These are phyloP conservation scores for Polydrusus tereticollis DNA, from an alignment of 2,888 invertebrate genomes.

Conservation along the genomic window DNA sequence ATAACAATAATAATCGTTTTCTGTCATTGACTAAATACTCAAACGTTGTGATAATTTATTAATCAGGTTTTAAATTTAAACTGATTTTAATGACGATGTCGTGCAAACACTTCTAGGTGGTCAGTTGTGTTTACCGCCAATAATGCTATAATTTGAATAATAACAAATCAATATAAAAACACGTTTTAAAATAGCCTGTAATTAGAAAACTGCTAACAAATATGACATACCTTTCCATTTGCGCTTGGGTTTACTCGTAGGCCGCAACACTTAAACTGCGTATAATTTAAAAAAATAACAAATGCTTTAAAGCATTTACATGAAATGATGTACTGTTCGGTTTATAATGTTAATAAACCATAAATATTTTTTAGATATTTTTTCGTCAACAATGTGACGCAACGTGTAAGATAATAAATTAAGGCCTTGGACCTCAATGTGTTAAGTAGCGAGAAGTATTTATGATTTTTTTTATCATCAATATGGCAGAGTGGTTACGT, in stretches of 20 bases:
- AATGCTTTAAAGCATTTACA: slow-evolving; percentile 5
- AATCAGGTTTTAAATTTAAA: too few relatives aligned
- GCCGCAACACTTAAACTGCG: slow-evolving; percentile 33
- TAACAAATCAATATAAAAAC: slow-evolving; percentile 1
- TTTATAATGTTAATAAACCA: slow-evolving; percentile 16
- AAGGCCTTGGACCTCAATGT: slow-evolving; percentile 28
- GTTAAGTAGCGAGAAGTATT: slow-evolving; percentile 20
- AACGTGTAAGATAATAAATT: slow-evolving; percentile 21
- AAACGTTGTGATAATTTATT: too few relatives aligned
- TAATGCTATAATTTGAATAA: not conserved
- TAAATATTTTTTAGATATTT: slow-evolving; percentile 20
- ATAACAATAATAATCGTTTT: too few relatives aligned
- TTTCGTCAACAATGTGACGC: slow-evolving; percentile 32
- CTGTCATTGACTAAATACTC: too few relatives aligned
- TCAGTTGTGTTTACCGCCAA: not conserved
- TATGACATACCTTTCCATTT: slow-evolving; percentile 9
- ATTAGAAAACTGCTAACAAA: slow-evolving; percentile 20
- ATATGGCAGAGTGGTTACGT: not conserved
- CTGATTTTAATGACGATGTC: too few relatives aligned
- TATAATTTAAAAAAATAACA: slow-evolving; percentile 23
- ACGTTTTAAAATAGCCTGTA: slow-evolving; percentile 15
- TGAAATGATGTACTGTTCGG: not conserved
- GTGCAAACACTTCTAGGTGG: too few relatives aligned
- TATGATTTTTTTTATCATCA: slow-evolving; percentile 1
- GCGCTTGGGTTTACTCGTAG: slow-evolving; percentile 9